A percentile compares a stretch with the other conserved stretches of the same genome.
Conservation (phyloP, 1,140 invertebrate species). For the Bombus confusus region DNA sequence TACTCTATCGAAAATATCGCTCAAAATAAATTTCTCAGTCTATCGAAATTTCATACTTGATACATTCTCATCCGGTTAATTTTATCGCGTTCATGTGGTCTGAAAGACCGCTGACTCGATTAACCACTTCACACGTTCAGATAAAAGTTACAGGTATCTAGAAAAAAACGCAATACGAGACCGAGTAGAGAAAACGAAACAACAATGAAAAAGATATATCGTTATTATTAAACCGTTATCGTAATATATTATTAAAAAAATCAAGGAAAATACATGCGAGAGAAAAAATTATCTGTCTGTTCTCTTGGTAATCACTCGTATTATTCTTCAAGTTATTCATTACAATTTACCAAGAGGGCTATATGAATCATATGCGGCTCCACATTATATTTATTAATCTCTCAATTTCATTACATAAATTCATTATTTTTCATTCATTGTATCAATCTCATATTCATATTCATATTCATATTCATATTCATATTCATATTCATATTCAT, state of each 20-base stretch:
- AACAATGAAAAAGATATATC: not conserved
- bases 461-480: too few species aligned
- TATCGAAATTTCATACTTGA: conserved; percentile 10
- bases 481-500: too few species aligned
- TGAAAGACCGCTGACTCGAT: not conserved
- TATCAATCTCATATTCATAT: too few species aligned
- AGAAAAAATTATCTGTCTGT: not conserved
- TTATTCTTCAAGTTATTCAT: not conserved
- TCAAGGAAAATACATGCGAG: not conserved
- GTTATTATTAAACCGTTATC: too few species aligned
- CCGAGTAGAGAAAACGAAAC: not conserved
- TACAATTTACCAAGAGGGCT: too few species aligned
- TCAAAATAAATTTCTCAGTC: conserved; percentile 24
- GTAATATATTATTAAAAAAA: conserved; percentile 1
- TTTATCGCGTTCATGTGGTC: conserved; percentile 15
- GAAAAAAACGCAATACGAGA: not conserved
- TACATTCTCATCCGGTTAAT: not conserved
- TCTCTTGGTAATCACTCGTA: not conserved
- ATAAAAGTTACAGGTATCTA: not conserved
- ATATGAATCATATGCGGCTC: too few species aligned
- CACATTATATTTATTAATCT: too few species aligned
- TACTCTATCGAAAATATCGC: not conserved
- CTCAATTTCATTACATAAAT: too few species aligned
- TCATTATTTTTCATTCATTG: too few species aligned
- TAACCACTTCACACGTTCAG: not conserved